These are phyloP conservation scores for Actenoides lindsayi DNA, from an alignment of 2,113 vertebrate species.

Conservation along the genomic window DNA sequence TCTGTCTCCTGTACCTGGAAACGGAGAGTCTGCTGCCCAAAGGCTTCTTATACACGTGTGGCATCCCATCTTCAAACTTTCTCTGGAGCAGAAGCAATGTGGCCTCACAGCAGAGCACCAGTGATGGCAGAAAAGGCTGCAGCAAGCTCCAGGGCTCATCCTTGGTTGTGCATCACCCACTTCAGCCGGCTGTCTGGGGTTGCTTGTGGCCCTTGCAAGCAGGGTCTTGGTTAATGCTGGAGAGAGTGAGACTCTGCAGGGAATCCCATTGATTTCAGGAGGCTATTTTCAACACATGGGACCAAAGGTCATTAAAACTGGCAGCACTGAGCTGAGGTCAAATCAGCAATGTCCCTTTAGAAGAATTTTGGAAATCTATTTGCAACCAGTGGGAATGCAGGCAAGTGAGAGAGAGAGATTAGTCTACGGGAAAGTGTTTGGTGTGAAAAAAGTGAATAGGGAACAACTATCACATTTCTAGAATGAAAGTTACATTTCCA, in stretches of 20 bases:
- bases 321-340: background rate
- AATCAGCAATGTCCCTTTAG: background rate
- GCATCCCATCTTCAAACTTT: background rate
- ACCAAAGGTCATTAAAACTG: background rate
- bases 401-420: background rate
- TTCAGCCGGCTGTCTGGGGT: background rate
- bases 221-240: background rate
- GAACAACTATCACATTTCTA: background rate
- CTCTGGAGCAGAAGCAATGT: background rate
- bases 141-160: background rate
- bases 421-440: background rate
- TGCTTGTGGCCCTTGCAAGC: background rate
- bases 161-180: background rate
- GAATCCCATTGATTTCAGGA: slow-evolving; percentile 11
- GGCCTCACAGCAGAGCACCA: background rate
- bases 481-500: background rate
- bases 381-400: background rate
- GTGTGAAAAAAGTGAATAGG: background rate
- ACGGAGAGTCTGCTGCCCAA: background rate
- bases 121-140: background rate
- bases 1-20: background rate
- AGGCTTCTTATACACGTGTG: fast-evolving
- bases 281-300: background rate
- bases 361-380: slow-evolving; percentile 9
- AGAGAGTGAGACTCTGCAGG: background rate